phyloP scores from a whole-genome alignment of 2,888 invertebrate species.

The Lampropteryx suffumata region DNA sequence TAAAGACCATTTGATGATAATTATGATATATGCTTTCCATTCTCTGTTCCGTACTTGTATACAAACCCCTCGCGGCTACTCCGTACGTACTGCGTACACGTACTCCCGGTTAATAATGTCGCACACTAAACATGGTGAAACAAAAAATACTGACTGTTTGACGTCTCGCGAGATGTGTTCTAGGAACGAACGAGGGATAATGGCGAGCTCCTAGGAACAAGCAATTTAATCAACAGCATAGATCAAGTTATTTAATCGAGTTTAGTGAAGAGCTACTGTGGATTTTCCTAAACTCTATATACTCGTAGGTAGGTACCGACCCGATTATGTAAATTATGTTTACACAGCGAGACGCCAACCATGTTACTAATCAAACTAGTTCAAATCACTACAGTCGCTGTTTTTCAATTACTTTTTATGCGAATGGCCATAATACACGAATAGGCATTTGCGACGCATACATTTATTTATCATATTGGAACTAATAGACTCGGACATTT shows the following conservation, averaged over 20 bases:
- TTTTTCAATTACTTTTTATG: constrained; percentile 34
- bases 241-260: constrained; percentile 2
- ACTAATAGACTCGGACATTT: constrained; percentile 32
- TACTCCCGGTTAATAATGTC: constrained; percentile 24
- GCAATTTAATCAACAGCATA: constrained; percentile 10
- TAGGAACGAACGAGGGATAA: constrained; percentile 24
- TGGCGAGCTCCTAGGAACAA: constrained; percentile 12
- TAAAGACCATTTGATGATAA: no score
- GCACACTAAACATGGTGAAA: constrained; percentile 25
- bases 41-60: neutral
- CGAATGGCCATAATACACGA: constrained; percentile 28
- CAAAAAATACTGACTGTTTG: constrained; percentile 29
- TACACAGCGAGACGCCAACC: neutral
- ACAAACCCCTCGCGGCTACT: no score
- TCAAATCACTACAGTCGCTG: constrained; percentile 22
- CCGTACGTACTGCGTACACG: constrained; percentile 1
- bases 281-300: neutral
- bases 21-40: neutral
- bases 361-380: constrained; percentile 19
- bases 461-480: constrained; percentile 24
- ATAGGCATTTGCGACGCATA: constrained; percentile 29
- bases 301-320: no score
- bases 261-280: constrained; percentile 3
- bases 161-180: constrained; percentile 25
- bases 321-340: constrained; percentile 3